Conservation (phyloP, 2,113 vertebrate species). For the Pica pica region DNA sequence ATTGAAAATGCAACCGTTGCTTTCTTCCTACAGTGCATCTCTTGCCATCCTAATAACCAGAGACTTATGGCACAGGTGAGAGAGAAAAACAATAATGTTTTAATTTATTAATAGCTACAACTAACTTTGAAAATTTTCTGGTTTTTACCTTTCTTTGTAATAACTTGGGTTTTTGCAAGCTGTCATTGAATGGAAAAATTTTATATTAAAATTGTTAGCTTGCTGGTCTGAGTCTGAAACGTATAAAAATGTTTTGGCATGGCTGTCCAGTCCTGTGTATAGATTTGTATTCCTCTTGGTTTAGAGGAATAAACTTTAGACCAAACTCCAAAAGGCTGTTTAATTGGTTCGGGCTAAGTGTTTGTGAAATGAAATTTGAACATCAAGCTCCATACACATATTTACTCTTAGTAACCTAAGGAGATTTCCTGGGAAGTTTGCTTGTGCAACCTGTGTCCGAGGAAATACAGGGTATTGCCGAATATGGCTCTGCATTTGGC, state of each 20-base stretch:
- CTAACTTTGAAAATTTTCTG: not conserved
- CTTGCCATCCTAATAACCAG: conserved; percentile 97
- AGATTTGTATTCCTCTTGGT: not conserved
- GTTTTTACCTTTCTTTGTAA: not conserved
- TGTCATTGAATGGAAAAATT: not conserved
- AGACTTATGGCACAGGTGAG: conserved; percentile 94
- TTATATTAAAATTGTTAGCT: not conserved
- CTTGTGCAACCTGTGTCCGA: not conserved
- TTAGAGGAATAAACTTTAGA: not conserved
- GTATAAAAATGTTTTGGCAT: not conserved
- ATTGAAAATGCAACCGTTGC: conserved; percentile 97
- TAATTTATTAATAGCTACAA: not conserved
- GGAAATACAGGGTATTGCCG: not conserved
- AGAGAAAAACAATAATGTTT: not conserved
- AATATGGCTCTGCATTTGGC: not conserved
- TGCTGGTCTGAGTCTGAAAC: not conserved
- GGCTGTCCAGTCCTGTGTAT: rapidly evolving
- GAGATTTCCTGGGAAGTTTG: not conserved
- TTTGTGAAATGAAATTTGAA: not conserved
- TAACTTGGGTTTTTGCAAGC: not conserved
- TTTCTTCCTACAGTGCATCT: conserved; percentile 97
- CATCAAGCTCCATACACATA: not conserved
- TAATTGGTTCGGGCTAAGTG: not conserved
- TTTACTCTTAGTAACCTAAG: not conserved
- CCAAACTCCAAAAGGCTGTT: not conserved